Evolutionary conservation across 2,797 vertebrate species (phyloP).

Genomic region (Chelmon rostratus): DNA sequence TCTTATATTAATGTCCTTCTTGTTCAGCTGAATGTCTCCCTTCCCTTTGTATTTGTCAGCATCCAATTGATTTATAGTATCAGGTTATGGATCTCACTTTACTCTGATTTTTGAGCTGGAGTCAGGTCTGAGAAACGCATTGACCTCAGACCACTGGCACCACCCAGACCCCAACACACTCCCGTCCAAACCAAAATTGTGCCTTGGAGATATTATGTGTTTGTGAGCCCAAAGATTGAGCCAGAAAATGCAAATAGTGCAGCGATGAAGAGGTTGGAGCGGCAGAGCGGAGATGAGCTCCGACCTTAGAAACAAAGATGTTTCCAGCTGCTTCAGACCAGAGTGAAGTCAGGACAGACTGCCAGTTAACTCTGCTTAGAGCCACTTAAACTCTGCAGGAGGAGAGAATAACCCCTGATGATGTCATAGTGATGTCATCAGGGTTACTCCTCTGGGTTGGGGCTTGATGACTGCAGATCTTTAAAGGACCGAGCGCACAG

Average conservation of each 20-base stretch:
- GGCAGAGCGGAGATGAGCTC: too few species aligned
- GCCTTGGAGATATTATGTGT: not conserved
- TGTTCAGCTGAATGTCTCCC: conserved; percentile 7
- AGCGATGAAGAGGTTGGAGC: not conserved
- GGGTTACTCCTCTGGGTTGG: too few species aligned
- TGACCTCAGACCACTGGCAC: conserved; percentile 6
- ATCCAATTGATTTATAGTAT: not conserved
- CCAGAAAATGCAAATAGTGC: not conserved
- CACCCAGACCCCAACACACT: not conserved
- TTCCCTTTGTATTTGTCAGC: conserved; percentile 16
- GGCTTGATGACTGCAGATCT: too few species aligned
- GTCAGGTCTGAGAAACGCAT: not conserved
- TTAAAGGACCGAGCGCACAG: too few species aligned
- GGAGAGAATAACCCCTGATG: not conserved
- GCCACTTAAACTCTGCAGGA: too few species aligned
- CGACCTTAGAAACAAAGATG: too few species aligned
- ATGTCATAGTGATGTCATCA: not conserved
- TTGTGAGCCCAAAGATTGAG: not conserved
- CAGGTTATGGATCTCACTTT: not conserved
- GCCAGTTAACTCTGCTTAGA: too few species aligned
- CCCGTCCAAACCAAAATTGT: conserved; percentile 17
- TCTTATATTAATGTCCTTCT: conserved; percentile 4
- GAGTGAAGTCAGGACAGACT: too few species aligned
- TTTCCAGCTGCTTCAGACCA: too few species aligned
- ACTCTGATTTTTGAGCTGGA: not conserved